These are phyloP conservation scores for Chesias legatella DNA, from an alignment of 2,888 invertebrate genomes.

Conservation along the genomic window DNA sequence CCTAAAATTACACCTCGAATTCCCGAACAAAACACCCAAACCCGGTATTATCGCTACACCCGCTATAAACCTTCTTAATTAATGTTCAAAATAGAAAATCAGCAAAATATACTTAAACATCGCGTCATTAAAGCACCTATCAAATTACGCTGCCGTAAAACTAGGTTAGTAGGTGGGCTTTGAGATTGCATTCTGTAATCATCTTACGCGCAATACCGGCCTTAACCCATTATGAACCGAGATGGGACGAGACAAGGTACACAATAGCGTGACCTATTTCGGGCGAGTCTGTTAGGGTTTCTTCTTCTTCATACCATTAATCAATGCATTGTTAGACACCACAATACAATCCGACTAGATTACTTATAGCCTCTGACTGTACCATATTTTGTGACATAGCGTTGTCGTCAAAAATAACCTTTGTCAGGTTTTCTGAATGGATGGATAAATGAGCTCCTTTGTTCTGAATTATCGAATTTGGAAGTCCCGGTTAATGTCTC, in stretches of 20 bases:
- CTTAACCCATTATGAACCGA: background rate
- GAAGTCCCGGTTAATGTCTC: slow-evolving; percentile 13
- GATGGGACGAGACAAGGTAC: slow-evolving; percentile 7
- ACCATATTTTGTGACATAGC: slow-evolving; percentile 33
- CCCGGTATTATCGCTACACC: too few relatives aligned
- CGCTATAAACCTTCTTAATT: background rate
- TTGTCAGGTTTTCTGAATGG: slow-evolving; percentile 30
- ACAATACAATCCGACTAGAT: slow-evolving; percentile 38
- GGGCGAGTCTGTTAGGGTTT: slow-evolving; percentile 25
- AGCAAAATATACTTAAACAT: background rate
- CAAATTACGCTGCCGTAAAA: slow-evolving; percentile 7
- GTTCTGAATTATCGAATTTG: slow-evolving; percentile 32
- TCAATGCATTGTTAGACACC: slow-evolving; percentile 44
- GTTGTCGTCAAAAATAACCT: slow-evolving; percentile 35
- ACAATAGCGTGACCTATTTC: slow-evolving; percentile 26
- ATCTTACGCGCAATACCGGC: slow-evolving; percentile 15
- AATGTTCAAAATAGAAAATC: background rate
- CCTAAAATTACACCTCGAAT: too few relatives aligned
- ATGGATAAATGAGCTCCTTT: slow-evolving; percentile 29
- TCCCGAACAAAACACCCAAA: too few relatives aligned
- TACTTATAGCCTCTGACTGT: slow-evolving; percentile 30
- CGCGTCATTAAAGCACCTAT: slow-evolving; percentile 4
- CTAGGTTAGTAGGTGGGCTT: slow-evolving; percentile 10
- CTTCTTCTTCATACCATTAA: slow-evolving; percentile 38
- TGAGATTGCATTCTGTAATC: slow-evolving; percentile 21